Base-by-base conservation (phyloP, 2,888 invertebrate species). In the Abrostola triplasia region DNA sequence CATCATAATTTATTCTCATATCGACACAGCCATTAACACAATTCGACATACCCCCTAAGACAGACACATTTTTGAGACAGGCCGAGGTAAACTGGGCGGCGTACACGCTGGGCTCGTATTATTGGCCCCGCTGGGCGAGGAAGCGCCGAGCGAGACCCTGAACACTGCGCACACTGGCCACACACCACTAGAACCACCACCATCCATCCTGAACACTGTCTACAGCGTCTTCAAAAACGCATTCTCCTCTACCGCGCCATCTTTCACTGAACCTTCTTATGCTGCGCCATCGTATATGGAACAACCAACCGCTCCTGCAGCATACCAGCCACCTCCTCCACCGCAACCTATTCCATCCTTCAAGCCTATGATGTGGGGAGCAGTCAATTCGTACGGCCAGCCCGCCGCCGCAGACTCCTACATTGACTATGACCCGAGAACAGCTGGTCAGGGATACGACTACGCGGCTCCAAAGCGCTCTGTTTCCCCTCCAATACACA, bases 51-150 rank as follows among this genome's bases (percentile, higher is more conserved):
- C 56, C 52, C 67, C 64, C 73, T 79, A 79, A 79, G 77, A 73
- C 70, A 47, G 49, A 59, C 73, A 73, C 65, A 71, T 91, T 92
- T 92, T 84, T 90, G 92, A 92, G 93, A 90, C 94, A 94, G 94
- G 94, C 84, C 90, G 91, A 73, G 89, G 90, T 81, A 92, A 90
- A 89, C 90, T 93, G 87, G 90, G 83, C 84, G 94, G 94, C 74
- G 86, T 92, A 56, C 94, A 93, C 80, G 95, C 95, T 59, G 95
- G 94, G 53, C 84, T 94, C 67, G 90, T 94, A 69, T 83, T 94
- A 71, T 88, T 95, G 82, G 88, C 94, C 54, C 94, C 94, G n/a
- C 81, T 94, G 75, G 92, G 83, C 60, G 90, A 90, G 44, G 83
- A 76, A 5, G 73, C 82, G 56, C 84, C 85, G 47, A 83, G 84